A percentile compares a stretch with the other conserved stretches of the same genome.
phyloP scores from a whole-genome alignment of 2,113 vertebrate genomes.

The Pterophyllum scalare region DNA sequence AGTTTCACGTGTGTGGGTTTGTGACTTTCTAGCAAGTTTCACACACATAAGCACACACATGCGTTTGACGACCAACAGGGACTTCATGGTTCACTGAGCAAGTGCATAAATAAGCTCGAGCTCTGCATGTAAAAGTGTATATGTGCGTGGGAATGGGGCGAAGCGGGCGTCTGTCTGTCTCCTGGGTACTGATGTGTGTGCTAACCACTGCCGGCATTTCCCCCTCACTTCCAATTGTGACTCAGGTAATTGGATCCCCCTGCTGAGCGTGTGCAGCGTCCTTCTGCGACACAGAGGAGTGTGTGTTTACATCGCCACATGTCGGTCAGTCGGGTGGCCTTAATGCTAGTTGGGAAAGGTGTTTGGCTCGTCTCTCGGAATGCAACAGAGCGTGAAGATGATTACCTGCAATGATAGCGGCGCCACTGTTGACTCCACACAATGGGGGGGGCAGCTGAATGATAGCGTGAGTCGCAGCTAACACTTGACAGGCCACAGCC shows the following conservation, averaged over 20 bases:
- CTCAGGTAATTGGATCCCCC: conserved; percentile 66
- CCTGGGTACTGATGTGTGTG: conserved; percentile 40
- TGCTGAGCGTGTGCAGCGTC: conserved; percentile 12
- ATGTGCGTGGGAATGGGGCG: background rate
- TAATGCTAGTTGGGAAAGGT: conserved; percentile 16
- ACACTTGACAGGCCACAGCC: background rate
- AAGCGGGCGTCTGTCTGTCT: conserved; percentile 34
- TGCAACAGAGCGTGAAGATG: conserved; percentile 54
- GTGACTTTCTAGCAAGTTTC: background rate
- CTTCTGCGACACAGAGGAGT: conserved; percentile 31
- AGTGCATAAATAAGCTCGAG: conserved; percentile 53
- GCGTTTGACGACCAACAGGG: conserved; percentile 3
- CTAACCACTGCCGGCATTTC: conserved; percentile 49
- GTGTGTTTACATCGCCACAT: conserved; percentile 54
- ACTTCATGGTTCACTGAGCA: conserved; percentile 51
- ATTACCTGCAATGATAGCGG: conserved; percentile 56
- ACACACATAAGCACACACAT: conserved; percentile 8
- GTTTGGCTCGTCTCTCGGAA: conserved; percentile 32
- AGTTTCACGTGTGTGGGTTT: conserved; percentile 4
- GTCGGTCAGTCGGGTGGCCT: conserved; percentile 55
- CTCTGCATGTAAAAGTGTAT: conserved; percentile 22
- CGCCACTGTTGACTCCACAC: conserved; percentile 33
- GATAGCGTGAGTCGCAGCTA: background rate
- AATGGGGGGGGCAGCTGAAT: conserved; percentile 24
- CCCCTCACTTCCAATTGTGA: conserved; percentile 46